Conservation (phyloP, 2,113 vertebrate species). For the Triplophysa siluroides region DNA sequence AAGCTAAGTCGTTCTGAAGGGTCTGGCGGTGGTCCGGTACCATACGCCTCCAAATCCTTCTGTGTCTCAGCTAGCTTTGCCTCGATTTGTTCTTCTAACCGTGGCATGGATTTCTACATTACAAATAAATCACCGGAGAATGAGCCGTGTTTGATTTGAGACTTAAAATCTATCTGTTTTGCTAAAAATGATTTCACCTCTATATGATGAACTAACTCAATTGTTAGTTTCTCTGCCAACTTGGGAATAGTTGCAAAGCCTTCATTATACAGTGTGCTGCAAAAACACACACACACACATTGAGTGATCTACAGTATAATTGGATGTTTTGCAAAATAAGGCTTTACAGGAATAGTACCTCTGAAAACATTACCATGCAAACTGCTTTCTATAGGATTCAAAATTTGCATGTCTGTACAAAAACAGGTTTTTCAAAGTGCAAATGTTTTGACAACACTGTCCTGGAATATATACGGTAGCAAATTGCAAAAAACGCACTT, state of each 20-base stretch:
- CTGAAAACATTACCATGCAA: too few relatives aligned
- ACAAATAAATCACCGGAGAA: background rate
- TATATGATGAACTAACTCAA: slow-evolving; percentile 75
- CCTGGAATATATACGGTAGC: background rate
- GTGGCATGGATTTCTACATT: slow-evolving; percentile 68
- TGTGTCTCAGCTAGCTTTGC: slow-evolving; percentile 66
- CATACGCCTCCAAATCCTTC: slow-evolving; percentile 68
- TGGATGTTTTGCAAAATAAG: background rate
- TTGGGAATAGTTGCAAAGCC: slow-evolving; percentile 70
- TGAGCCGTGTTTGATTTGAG: background rate
- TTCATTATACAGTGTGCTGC: slow-evolving; percentile 65
- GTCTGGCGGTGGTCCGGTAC: slow-evolving; percentile 66
- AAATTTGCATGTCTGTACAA: too few relatives aligned
- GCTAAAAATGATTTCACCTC: slow-evolving; percentile 58
- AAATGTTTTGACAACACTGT: too few relatives aligned
- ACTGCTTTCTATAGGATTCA: too few relatives aligned
- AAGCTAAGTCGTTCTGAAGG: slow-evolving; percentile 60
- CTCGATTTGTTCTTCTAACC: slow-evolving; percentile 72
- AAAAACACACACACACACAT: slow-evolving; percentile 8
- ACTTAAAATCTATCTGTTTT: background rate
- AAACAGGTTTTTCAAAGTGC: too few relatives aligned
- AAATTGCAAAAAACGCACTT: slow-evolving; percentile 70
- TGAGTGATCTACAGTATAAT: background rate
- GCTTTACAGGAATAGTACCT: too few relatives aligned
- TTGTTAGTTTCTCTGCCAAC: slow-evolving; percentile 74